Conservation (phyloP, 2,113 vertebrate species). For the Columba janthina region DNA sequence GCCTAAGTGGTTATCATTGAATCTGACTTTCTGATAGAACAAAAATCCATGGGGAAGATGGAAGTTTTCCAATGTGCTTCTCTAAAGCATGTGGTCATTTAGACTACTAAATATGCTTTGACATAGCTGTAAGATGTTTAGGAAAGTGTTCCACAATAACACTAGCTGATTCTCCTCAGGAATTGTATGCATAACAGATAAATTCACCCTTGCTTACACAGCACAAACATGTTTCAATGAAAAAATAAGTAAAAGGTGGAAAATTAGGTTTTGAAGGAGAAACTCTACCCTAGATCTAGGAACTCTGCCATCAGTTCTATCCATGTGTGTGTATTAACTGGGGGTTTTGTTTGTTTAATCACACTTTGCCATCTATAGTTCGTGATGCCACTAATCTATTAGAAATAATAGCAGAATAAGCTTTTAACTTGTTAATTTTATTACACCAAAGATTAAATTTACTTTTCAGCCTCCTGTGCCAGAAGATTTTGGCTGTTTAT, state of each 20-base stretch:
- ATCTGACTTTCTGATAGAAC: not conserved
- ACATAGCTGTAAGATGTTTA: not conserved
- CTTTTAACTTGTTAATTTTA: conserved; percentile 13
- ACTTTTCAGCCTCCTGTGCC: not conserved
- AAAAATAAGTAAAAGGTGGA: not conserved
- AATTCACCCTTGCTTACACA: not conserved
- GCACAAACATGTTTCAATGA: not conserved
- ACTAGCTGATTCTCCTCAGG: not conserved
- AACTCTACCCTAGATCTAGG: not conserved
- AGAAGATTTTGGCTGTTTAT: not conserved
- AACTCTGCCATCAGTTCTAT: not conserved
- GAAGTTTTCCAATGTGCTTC: not conserved
- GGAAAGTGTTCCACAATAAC: not conserved
- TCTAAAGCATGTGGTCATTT: not conserved
- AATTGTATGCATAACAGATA: not conserved
- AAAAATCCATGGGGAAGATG: not conserved
- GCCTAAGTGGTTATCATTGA: not conserved
- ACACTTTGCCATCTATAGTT: not conserved
- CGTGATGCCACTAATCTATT: not conserved
- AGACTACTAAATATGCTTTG: not conserved
- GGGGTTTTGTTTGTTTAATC: not conserved
- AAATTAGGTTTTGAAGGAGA: not conserved
- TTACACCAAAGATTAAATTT: not conserved
- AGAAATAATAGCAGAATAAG: not conserved
- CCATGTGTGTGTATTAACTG: not conserved